Percentiles rank a stretch among this genome's conserved stretches.
phyloP scores from a whole-genome alignment of 2,888 invertebrate genomes.

The Leptinotarsa peninsularis region DNA sequence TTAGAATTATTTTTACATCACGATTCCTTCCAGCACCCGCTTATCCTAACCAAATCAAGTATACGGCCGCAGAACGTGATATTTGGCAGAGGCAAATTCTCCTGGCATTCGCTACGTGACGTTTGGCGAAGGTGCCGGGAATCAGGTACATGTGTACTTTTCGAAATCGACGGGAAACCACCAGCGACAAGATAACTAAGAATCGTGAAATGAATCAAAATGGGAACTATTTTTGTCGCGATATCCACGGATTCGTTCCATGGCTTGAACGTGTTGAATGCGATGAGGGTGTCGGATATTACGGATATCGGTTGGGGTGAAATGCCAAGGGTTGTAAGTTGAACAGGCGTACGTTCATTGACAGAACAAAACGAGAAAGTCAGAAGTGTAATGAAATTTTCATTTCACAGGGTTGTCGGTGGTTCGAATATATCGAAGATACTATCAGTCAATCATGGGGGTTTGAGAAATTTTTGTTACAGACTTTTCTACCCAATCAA shows the following conservation, averaged over 20 bases:
- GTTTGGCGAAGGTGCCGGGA: conserved; percentile 20
- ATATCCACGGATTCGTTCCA: neutral
- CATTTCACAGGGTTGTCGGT: too few species aligned
- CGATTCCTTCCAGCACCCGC: conserved; percentile 33
- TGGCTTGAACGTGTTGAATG: conserved; percentile 4
- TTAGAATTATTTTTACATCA: conserved; percentile 14
- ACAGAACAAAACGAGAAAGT: too few species aligned
- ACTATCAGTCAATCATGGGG: too few species aligned
- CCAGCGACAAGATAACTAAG: conserved; percentile 29
- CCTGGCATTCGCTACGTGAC: neutral
- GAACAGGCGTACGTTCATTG: neutral
- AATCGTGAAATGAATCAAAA: conserved; percentile 28
- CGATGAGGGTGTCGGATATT: neutral
- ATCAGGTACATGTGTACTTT: conserved; percentile 28
- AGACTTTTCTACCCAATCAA: too few species aligned
- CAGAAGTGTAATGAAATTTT: too few species aligned
- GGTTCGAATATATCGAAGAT: too few species aligned
- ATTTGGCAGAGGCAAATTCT: conserved; percentile 36
- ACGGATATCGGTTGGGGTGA: neutral
- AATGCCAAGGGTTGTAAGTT: neutral
- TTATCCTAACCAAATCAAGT: conserved; percentile 39
- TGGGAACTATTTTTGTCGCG: conserved; percentile 13
- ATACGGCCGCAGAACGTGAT: conserved; percentile 38
- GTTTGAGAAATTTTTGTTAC: too few species aligned
- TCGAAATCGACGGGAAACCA: conserved; percentile 34